Evolutionary conservation across 2,797 vertebrate genomes (phyloP), one percentile per base, ranked within the genome.

Genomic region (Sebastes kiyomatsui): DNA sequence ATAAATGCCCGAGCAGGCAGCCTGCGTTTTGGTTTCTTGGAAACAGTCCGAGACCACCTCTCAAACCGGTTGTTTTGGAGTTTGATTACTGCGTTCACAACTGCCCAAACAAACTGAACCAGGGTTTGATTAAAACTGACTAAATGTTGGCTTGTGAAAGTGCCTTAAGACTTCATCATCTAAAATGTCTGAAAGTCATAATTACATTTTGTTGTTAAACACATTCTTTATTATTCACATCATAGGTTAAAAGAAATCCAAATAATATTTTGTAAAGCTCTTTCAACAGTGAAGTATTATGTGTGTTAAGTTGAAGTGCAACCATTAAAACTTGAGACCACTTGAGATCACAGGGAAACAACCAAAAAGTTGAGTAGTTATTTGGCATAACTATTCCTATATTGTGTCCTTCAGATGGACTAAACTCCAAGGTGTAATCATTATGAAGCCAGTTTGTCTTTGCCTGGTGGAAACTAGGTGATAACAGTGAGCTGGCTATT

Each of bases 401-500:
- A 5, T 18, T 46, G 7, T 27, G 16, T 64, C 7, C 52, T n/a
- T 54, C 55, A 62, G 18, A 67, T 11, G 27, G 12, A 22, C 7
- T 23, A 23, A 58, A 70, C n/a, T 32, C 2, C 1, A 2, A 67
- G 18, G 16, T 72, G 46, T 42, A 8, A 10, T 66, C 14, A 25
- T 33, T 60, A 1, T 66, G 3, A 23, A 23, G 60, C 56, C 59
- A 5, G 64, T 79, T 60, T 72, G 46, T 32, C 13, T 73, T 77
- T 70, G 42, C 25, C 16, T 52, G 12, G 16, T 56, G 60, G 35
- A 35, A 65, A 32, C 28, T 7, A 8, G 7, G 10, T 70, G 87
- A 91, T 85, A 85, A 78, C 66, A 28, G 7, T 14, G 27, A 78
- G 46, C 25, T 55, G 67, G 23, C 6, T 70, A 27, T 83, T 83